Conservation (phyloP, 2,888 invertebrate species). For the Dynastes hyllus region DNA sequence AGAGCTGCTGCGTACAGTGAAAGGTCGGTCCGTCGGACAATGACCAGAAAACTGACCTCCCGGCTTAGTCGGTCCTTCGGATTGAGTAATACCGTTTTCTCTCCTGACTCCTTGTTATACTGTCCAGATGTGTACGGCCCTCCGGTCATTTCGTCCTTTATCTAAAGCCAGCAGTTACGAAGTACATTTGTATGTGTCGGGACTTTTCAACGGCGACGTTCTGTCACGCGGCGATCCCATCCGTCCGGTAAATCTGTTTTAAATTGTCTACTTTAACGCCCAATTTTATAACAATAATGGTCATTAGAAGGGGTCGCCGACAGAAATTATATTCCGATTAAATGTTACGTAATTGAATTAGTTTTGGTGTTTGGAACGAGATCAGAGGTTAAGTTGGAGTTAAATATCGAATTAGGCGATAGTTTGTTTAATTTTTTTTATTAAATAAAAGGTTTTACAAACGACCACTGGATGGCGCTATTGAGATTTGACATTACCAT, state of each 20-base stretch:
- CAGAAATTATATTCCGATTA: slow-evolving; percentile 9
- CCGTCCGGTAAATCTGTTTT: slow-evolving; percentile 49
- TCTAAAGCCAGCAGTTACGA: slow-evolving; percentile 51
- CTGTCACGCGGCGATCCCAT: slow-evolving; percentile 31
- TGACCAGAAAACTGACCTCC: slow-evolving; percentile 62
- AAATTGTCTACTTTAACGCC: slow-evolving; percentile 45
- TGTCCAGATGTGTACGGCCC: slow-evolving; percentile 58
- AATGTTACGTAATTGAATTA: slow-evolving; percentile 16
- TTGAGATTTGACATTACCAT: no score
- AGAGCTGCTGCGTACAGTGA: slow-evolving; percentile 23
- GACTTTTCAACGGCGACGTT: slow-evolving; percentile 22
- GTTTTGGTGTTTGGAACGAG: neutral
- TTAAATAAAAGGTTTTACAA: no score
- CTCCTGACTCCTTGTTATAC: slow-evolving; percentile 55
- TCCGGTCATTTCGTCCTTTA: slow-evolving; percentile 50
- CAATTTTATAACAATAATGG: slow-evolving; percentile 33
- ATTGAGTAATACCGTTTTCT: slow-evolving; percentile 60
- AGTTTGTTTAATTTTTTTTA: no score
- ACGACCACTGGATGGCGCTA: no score
- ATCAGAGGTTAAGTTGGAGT: no score
- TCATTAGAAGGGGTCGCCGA: slow-evolving; percentile 17
- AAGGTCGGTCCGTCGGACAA: slow-evolving; percentile 58
- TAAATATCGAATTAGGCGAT: no score
- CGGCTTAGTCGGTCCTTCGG: slow-evolving; percentile 57
- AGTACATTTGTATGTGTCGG: slow-evolving; percentile 50